These are phyloP conservation scores for Ophion ventricosus DNA, from an alignment of 2,888 invertebrate species.

Conservation along the genomic window DNA sequence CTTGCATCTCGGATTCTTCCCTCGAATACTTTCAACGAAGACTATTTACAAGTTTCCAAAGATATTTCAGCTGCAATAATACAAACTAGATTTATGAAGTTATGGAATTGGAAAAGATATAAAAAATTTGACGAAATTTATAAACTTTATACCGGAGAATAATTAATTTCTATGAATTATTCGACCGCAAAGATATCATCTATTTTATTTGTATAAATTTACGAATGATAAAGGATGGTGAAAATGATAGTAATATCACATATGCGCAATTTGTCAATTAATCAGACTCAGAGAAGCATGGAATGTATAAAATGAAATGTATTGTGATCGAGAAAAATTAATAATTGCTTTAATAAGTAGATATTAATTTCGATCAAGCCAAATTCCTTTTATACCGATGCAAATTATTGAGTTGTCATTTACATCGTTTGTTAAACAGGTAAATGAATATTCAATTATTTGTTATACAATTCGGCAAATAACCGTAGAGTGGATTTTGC, in stretches of 20 bases:
- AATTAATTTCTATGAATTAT: background rate
- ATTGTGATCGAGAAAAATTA: background rate
- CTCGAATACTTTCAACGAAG: conserved; percentile 3
- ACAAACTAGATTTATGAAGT: background rate
- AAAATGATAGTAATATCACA: no score
- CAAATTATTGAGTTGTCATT: background rate
- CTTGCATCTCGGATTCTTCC: conserved; percentile 15
- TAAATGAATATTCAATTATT: background rate
- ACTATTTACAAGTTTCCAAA: background rate
- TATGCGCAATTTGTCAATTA: no score
- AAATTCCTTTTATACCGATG: background rate
- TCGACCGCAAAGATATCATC: no score
- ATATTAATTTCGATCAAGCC: background rate
- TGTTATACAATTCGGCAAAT: background rate
- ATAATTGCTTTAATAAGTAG: background rate
- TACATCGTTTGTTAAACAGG: background rate
- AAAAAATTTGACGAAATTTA: background rate
- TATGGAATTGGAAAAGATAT: background rate
- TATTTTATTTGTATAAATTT: no score
- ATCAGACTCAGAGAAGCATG: background rate
- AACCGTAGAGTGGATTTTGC: background rate
- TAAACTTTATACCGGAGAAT: background rate
- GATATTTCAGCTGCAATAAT: background rate
- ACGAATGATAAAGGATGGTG: no score
- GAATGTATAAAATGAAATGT: background rate